Base-by-base conservation (phyloP, 2,888 invertebrate genomes). In the Ophion obscuratus region DNA sequence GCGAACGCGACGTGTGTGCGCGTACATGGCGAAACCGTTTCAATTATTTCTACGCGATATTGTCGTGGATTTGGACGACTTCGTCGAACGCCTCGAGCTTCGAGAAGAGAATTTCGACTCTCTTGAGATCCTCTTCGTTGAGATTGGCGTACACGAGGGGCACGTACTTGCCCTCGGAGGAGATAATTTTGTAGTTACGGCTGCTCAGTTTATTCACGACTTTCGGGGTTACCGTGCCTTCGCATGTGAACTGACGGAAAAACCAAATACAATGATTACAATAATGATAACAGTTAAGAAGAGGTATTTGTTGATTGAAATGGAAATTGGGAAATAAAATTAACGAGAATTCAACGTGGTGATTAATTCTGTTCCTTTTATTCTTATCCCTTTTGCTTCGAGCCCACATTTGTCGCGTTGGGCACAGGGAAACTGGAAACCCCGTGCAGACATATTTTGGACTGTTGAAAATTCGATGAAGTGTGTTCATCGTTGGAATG, bases 31-130 rank as follows among this genome's bases (percentile, higher is more conserved):
- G 47, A 70, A 27, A 27, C 24, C 9, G 1, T n/a, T 10, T 44
- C 10, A 70, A n/a, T 11, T 36, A 24, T 64, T 83, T 84, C 67
- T 83, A 84, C 10, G 74, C 94, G 87, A 96, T 94, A 92, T 96
- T 96, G 90, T 96, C 95, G 89, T 95, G 95, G 71, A 97, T 91
- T 89, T 94, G 95, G 70, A 95, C 94, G 81, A 97, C 94, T 79
- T 96, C 96, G 0, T 95, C 95, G 17, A 96, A 75, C n/a, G 92
- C 93, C 74, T 95, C 94, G 11, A 97, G 88, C 91, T 95, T 96
- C 24, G 95, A 94, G 83, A 94, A 93, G 68, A 97, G 93, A 73
- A 91, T 94, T 24, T 94, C 90, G 85, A 95, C 94, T 0, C 88
- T 74, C 81, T 95, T 93, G 79, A 95, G 90, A 4, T 96, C 95